Evolutionary conservation across 2,797 vertebrate species (phyloP).

Genomic region (Xenopus petersii): DNA sequence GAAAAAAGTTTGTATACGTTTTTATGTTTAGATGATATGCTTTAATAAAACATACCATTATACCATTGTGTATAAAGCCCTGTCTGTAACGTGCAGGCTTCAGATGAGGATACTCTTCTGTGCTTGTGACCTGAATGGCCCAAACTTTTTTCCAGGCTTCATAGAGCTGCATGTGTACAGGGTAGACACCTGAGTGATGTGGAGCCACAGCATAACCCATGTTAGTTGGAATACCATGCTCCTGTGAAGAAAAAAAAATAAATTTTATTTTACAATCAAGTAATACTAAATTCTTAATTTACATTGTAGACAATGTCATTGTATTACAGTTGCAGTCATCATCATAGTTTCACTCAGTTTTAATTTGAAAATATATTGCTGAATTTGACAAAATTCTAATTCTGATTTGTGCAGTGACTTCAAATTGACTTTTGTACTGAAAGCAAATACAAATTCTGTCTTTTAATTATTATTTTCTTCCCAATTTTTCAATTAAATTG

Average conservation of each 20-base stretch:
- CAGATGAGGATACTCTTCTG: constrained; percentile 94
- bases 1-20: too few relatives aligned
- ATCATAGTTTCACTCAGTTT: too few relatives aligned
- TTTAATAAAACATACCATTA: constrained; percentile 76
- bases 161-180: constrained; percentile 91
- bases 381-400: too few relatives aligned
- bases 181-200: constrained; percentile 95
- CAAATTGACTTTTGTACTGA: too few relatives aligned
- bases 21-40: too few relatives aligned
- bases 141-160: constrained; percentile 94
- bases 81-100: constrained; percentile 93
- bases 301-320: not conserved
- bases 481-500: too few relatives aligned
- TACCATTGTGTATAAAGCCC: constrained; percentile 90
- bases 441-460: too few relatives aligned
- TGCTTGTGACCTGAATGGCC: constrained; percentile 92
- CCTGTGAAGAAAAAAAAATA: constrained; percentile 63
- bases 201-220: constrained; percentile 95
- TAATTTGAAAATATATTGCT: too few relatives aligned
- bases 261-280: not conserved
- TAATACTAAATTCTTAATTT: too few relatives aligned
- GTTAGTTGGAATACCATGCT: constrained; percentile 86
- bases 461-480: too few relatives aligned
- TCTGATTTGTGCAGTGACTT: too few relatives aligned
- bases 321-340: too few relatives aligned